Conservation (phyloP, 1,140 invertebrate species). For the Sinonovacula constricta region DNA sequence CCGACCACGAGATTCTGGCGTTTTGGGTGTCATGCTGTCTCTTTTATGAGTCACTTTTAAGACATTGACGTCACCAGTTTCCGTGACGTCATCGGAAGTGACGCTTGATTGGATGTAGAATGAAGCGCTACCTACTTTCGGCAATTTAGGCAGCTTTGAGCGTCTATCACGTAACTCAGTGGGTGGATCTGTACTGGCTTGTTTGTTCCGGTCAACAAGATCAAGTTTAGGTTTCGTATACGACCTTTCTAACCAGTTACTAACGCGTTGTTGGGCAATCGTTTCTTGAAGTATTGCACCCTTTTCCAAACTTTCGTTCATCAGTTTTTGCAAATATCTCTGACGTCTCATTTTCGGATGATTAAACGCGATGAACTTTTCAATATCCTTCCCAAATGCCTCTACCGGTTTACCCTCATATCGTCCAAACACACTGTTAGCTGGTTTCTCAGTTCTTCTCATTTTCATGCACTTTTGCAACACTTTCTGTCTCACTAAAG, state of each 20-base stretch:
- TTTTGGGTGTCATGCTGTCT: not conserved
- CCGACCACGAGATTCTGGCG: not conserved
- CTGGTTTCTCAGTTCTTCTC: not conserved
- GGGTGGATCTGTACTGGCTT: not conserved
- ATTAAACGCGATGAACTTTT: conserved; percentile 42
- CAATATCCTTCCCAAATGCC: conserved; percentile 43
- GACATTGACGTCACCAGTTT: conserved; percentile 23
- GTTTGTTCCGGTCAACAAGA: conserved; percentile 18
- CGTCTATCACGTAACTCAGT: too few relatives aligned
- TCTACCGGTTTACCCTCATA: conserved; percentile 47
- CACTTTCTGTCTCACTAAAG: conserved; percentile 47
- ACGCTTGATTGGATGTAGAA: conserved; percentile 11
- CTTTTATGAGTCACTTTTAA: conserved; percentile 29
- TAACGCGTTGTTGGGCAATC: conserved; percentile 21
- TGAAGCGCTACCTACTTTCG: conserved; percentile 32
- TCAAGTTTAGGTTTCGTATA: conserved; percentile 45
- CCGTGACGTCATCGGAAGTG: conserved; percentile 3
- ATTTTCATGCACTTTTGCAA: conserved; percentile 49
- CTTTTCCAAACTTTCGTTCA: conserved; percentile 45
- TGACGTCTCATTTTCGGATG: conserved; percentile 49
- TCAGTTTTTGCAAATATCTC: conserved; percentile 30
- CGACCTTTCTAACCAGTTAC: conserved; percentile 30
- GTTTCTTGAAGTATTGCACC: conserved; percentile 41
- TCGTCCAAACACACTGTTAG: conserved; percentile 7
- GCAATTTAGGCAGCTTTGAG: not conserved